Conservation (phyloP, 1,140 invertebrate genomes). For the Drosophila nasuta region DNA sequence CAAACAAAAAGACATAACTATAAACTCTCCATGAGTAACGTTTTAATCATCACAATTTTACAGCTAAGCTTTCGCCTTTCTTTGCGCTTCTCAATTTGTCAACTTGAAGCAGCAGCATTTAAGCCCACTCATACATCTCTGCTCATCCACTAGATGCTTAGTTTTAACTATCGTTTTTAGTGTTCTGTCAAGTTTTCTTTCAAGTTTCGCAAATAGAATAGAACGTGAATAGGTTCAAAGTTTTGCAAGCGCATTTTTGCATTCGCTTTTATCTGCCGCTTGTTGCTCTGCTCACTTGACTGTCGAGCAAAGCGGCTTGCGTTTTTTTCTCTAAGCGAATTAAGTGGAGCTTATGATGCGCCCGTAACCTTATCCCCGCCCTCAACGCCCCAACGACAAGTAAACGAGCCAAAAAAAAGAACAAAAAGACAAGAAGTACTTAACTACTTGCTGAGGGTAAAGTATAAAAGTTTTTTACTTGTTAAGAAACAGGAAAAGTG, state of each 20-base stretch:
- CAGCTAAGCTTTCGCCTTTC: no score
- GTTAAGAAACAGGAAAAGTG: neutral
- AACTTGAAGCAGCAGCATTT: neutral
- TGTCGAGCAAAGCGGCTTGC: conserved; percentile 41
- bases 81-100: neutral
- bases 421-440: conserved; percentile 43
- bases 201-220: conserved; percentile 4
- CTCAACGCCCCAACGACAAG: conserved; percentile 7
- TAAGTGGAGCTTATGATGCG: conserved; percentile 67
- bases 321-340: conserved; percentile 64
- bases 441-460: conserved; percentile 40
- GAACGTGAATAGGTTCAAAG: conserved; percentile 10
- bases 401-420: neutral
- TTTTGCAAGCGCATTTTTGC: conserved; percentile 9
- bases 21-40: no score
- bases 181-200: neutral
- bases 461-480: conserved; percentile 38
- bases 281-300: neutral
- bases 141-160: neutral
- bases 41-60: no score
- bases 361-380: neutral
- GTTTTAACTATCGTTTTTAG: neutral
- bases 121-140: neutral
- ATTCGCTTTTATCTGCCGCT: conserved; percentile 1
- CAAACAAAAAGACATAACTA: no score